Evolutionary conservation across 2,797 vertebrate genomes (phyloP), one percentile per base, ranked within the genome.

Genomic region (Podargus strigoides): DNA sequence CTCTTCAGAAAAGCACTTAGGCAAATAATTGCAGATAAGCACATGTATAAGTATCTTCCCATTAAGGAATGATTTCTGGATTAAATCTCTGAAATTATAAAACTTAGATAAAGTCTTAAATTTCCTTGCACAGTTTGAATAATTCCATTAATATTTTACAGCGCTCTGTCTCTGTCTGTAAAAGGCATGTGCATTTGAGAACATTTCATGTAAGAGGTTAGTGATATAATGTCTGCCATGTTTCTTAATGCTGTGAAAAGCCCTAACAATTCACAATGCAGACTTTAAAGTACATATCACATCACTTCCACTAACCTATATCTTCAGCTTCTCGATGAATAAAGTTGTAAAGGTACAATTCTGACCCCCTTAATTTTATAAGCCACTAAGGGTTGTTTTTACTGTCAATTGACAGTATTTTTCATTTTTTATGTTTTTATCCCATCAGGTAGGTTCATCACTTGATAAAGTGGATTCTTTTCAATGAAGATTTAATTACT

Each of bases 401-500:
- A 36, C 41, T 80, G 26, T n/a, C 17, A 83, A 20, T 7, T 90
- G 32, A 32, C 32, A 24, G 9, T 50, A 50, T 58, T 90, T 93
- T 77, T 86, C 36, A 17, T 44, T 58, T 17, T 70, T 36, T 39
- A 28, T 46, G 6, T 9, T 79, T 60, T 73, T 68, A 68, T 47
- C 62, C 36, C 20, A 6, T 84, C 28, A 78, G 11, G 49, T 68
- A 62, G 6, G 19, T 87, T 69, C 16, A 26, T 63, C 46, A 47
- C 32, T 84, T 83, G 56, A 87, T 44, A 81, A 92, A 94, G 52
- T 26, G 15, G 23, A 81, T 82, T 91, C 56, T 37, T 96, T 84
- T 56, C 85, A 91, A 32, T 50, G 47, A 88, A 85, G 56, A 85
- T 89, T 93, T 95, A 95, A 97, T 88, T 86, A 59, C n/a, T 87